Percentiles rank a stretch among this genome's conserved stretches.
phyloP scores from a whole-genome alignment of 2,797 vertebrate species.

The Sparidentex hasta region DNA sequence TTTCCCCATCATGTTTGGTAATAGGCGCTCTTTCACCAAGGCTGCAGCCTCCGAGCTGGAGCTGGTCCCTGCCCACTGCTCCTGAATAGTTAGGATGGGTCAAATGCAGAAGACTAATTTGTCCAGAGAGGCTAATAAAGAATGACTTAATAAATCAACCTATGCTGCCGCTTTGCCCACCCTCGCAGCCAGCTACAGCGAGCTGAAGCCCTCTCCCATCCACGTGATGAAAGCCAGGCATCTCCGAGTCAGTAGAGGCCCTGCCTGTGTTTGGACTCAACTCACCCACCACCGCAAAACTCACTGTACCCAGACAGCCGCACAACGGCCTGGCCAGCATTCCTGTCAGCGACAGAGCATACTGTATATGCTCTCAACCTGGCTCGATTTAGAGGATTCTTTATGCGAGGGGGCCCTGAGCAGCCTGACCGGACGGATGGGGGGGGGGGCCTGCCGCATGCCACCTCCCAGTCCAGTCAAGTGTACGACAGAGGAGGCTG shows the following conservation, averaged over 20 bases:
- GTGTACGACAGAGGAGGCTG: background rate
- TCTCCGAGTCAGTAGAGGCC: constrained; percentile 62
- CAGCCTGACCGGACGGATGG: constrained; percentile 17
- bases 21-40: constrained; percentile 38
- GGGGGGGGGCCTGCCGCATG: constrained; percentile 3
- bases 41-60: constrained; percentile 25
- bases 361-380: constrained; percentile 51
- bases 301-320: constrained; percentile 61
- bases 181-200: constrained; percentile 27
- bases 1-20: constrained; percentile 41
- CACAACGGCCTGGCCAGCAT: constrained; percentile 59
- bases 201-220: constrained; percentile 42
- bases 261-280: constrained; percentile 77
- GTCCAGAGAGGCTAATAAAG: constrained; percentile 29
- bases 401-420: constrained; percentile 37
- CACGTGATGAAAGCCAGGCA: constrained; percentile 79
- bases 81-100: constrained; percentile 21
- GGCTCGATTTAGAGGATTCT: constrained; percentile 54
- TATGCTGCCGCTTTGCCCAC: constrained; percentile 35
- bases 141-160: constrained; percentile 20
- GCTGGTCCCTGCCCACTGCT: constrained; percentile 27
- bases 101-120: constrained; percentile 5
- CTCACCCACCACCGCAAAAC: constrained; percentile 65
- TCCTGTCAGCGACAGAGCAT: constrained; percentile 51
- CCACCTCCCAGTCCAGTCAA: background rate